Percentiles rank a stretch among this genome's conserved stretches.
Conservation (phyloP, 2,888 invertebrate genomes). For the Hyles lineata region DNA sequence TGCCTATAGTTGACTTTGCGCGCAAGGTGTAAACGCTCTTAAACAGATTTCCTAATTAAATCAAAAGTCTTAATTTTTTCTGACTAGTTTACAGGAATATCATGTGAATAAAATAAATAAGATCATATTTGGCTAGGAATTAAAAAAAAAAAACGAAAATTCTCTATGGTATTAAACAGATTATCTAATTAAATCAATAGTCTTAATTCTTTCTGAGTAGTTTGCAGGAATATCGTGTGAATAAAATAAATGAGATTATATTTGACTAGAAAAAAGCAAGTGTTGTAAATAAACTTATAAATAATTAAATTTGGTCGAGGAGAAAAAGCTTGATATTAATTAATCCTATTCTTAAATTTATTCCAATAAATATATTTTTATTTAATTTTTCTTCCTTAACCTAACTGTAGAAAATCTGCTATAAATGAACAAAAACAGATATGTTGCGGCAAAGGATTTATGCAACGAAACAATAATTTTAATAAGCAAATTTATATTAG, state of each 20-base stretch:
- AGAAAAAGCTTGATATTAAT: not conserved
- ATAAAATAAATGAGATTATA: not conserved
- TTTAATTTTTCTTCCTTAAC: not conserved
- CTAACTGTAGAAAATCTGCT: not conserved
- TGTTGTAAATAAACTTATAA: too few relatives aligned
- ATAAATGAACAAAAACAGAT: not conserved
- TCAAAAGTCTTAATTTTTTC: not conserved
- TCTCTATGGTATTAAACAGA: too few relatives aligned
- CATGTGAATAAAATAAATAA: not conserved
- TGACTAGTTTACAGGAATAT: slow-evolving; percentile 9
- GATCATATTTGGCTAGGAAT: not conserved
- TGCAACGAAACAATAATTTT: not conserved
- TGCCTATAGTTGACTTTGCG: too few relatives aligned
- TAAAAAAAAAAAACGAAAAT: not conserved
- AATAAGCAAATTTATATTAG: not conserved
- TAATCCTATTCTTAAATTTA: not conserved
- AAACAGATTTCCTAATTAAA: too few relatives aligned
- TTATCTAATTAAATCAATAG: not conserved
- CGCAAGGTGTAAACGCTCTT: too few relatives aligned
- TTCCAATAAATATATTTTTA: slow-evolving; percentile 6
- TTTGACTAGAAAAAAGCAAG: not conserved
- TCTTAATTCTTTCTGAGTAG: not conserved
- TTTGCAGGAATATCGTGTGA: not conserved
- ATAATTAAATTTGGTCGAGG: not conserved
- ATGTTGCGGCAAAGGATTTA: not conserved